Evolutionary conservation across 2,113 vertebrate genomes (phyloP).

Genomic region (Pagrus major): DNA sequence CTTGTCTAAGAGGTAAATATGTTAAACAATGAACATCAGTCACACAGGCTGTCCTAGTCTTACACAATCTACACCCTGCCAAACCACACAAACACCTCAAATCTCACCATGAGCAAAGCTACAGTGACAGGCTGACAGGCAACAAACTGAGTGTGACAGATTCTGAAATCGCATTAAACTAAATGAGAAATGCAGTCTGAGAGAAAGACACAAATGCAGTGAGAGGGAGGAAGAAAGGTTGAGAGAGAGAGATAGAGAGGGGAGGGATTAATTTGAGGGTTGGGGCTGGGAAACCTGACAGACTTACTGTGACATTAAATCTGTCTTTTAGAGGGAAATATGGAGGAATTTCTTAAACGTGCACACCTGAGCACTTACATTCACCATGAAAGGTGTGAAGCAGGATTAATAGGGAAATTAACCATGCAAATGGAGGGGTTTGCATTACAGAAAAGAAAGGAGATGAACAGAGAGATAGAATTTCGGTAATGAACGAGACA

Average conservation of each 20-base stretch:
- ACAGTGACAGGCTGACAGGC: conserved; percentile 77
- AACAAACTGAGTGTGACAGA: conserved; percentile 82
- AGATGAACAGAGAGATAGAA: background rate
- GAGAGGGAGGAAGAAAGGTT: conserved; percentile 39
- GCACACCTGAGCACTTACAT: conserved; percentile 73
- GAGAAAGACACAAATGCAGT: conserved; percentile 62
- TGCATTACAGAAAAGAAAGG: background rate
- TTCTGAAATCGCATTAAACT: conserved; percentile 84
- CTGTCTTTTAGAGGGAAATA: conserved; percentile 72
- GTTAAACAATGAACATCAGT: conserved; percentile 71
- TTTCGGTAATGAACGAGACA: background rate
- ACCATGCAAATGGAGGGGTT: conserved; percentile 19
- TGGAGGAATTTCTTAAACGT: conserved; percentile 3
- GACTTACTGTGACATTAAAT: conserved; percentile 82
- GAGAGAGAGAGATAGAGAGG: conserved; percentile 39
- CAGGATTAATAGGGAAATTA: conserved; percentile 58
- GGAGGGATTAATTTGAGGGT: conserved; percentile 77
- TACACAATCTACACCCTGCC: conserved; percentile 59
- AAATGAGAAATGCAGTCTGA: conserved; percentile 77
- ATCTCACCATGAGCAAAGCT: conserved; percentile 63
- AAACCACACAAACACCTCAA: conserved; percentile 72
- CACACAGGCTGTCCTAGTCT: conserved; percentile 53
- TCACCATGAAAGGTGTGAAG: conserved; percentile 48
- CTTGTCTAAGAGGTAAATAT: conserved; percentile 56
- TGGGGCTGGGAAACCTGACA: conserved; percentile 78